Base-by-base conservation (phyloP, 2,113 vertebrate species). In the Austrofundulus limnaeus region DNA sequence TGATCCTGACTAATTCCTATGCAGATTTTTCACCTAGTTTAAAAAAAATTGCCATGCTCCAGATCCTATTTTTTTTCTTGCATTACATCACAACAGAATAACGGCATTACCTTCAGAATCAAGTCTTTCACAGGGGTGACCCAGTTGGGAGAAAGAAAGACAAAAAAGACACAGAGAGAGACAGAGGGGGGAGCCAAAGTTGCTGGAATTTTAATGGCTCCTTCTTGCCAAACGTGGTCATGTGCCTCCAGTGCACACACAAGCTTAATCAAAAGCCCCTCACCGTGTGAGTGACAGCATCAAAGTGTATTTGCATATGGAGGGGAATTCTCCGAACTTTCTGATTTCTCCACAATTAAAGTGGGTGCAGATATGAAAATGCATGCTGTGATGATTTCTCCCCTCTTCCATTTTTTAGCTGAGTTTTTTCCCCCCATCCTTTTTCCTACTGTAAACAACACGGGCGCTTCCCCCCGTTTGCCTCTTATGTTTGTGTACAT, bases 271-370 rank as follows among this genome's bases (percentile, higher is more conserved):
- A 89, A 87, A 88, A 81, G 72, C 76, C 61, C 61, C 81, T 64
- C 71, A 62, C 71, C 4, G 65, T 41, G 78, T 83, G 86, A 89
- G 80, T 85, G 87, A 85, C 84, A 77, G 87, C 83, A 83, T 87
- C 84, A 89, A 87, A 90, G 87, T 67, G 42, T 61, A 67, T 72
- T 51, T 72, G 70, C 69, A 70, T 78, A 61, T 77, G 50, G 82
- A 24, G 23, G 63, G 81, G 76, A 81, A 73, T 82, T 70, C 69
- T 70, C 76, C 46, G 60, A 66, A 85, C 75, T 78, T 86, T 80
- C 72, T 68, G 66, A 77, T 88, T 85, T 83, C 75, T 58, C 60
- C 80, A 78, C 85, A 87, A 88, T 88, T 88, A 90, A 67, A 85
- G 69, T 70, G 73, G 74, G 63, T 77, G 64, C 50, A 45, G 31